These are phyloP conservation scores for Sceloporus undulatus DNA, from an alignment of 2,113 vertebrate species.

Conservation along the genomic window DNA sequence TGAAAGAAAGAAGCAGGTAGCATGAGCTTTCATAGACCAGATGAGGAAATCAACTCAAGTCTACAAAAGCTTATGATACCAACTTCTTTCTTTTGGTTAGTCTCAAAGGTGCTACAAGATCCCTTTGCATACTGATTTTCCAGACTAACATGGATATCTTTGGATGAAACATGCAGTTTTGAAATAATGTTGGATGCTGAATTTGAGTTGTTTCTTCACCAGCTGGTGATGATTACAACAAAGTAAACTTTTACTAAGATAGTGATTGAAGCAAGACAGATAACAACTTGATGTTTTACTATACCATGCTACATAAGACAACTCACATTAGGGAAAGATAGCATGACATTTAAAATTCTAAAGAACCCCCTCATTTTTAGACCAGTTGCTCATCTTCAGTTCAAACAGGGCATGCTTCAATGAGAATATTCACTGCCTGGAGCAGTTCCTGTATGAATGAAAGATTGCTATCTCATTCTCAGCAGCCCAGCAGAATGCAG, in stretches of 20 bases:
- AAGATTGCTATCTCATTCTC: neutral
- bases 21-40: too few species aligned
- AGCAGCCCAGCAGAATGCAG: neutral
- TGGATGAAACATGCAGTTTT: constrained; percentile 8
- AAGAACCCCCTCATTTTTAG: neutral
- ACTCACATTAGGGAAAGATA: neutral
- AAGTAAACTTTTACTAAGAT: constrained; percentile 34
- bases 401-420: constrained; percentile 36
- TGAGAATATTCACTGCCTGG: constrained; percentile 36
- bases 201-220: constrained; percentile 3
- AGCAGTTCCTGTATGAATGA: constrained; percentile 1
- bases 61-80: too few species aligned
- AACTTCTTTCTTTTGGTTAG: too few species aligned
- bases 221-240: constrained; percentile 7
- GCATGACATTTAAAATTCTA: constrained; percentile 13
- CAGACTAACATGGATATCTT: too few species aligned
- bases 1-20: too few species aligned
- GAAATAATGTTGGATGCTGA: constrained; percentile 19
- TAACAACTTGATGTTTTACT: neutral
- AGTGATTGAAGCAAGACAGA: neutral
- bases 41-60: too few species aligned
- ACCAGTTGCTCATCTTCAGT: neutral
- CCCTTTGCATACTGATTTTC: too few species aligned
- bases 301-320: constrained; percentile 10
- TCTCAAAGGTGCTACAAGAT: too few species aligned